Evolutionary conservation across 2,888 invertebrate genomes (phyloP).

Genomic region (Acleris holmiana): DNA sequence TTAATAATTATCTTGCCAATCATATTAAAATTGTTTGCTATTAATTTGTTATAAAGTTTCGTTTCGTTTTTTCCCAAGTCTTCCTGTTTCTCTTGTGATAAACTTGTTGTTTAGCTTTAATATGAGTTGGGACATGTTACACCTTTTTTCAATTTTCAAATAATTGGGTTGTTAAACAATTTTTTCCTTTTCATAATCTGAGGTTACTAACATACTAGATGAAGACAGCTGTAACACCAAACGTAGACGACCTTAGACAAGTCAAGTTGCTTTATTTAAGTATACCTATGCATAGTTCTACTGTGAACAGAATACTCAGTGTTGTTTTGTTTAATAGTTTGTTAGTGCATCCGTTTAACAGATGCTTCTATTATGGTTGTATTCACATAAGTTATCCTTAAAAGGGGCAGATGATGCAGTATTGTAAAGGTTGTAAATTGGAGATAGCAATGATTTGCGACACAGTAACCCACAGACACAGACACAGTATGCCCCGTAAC

Average conservation of each 20-base stretch:
- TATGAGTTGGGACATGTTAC: constrained; percentile 10
- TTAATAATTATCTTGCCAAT: constrained; percentile 27
- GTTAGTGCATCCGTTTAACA: constrained; percentile 30
- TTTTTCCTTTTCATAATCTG: constrained; percentile 11
- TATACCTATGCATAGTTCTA: constrained; percentile 1
- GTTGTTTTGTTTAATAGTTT: constrained; percentile 40
- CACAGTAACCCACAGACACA: no score
- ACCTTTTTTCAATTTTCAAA: constrained; percentile 11
- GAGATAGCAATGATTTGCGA: no score
- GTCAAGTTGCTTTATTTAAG: background rate
- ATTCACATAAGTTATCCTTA: constrained; percentile 26
- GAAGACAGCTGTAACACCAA: constrained; percentile 14
- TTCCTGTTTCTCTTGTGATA: constrained; percentile 33
- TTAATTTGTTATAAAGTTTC: constrained; percentile 21
- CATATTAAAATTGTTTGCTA: constrained; percentile 10
- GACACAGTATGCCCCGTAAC: background rate
- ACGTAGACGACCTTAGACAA: constrained; percentile 3
- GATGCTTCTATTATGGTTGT: constrained; percentile 25
- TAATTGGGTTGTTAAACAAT: constrained; percentile 3
- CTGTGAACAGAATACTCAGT: constrained; percentile 43
- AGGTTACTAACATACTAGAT: background rate
- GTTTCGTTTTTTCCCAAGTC: constrained; percentile 18
- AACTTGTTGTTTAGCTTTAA: constrained; percentile 36
- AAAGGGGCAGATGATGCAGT: background rate
- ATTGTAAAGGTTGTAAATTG: no score